Percentiles rank a stretch among this genome's conserved stretches.
Evolutionary conservation across 2,797 vertebrate species (phyloP).

Genomic region (Ciconia nigra): DNA sequence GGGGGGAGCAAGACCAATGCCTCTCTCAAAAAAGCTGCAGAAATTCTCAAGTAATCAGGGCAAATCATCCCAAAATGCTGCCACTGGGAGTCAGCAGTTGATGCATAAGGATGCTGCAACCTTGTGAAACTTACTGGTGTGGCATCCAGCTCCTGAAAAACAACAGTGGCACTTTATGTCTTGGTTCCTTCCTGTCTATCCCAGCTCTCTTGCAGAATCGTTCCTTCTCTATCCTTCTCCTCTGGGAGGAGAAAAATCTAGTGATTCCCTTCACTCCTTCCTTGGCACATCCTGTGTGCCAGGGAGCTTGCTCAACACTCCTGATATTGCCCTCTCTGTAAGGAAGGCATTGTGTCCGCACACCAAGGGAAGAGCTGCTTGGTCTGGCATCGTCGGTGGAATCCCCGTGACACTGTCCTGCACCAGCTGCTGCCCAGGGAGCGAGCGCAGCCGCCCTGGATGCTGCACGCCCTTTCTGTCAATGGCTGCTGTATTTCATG

Average conservation of each 20-base stretch:
- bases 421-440: rapidly evolving
- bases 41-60: not conserved
- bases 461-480: not conserved
- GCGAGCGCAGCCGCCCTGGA: not conserved
- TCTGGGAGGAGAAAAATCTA: not conserved
- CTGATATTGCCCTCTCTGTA: not conserved
- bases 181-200: not conserved
- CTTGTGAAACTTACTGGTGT: not conserved
- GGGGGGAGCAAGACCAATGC: not conserved
- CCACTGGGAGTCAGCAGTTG: not conserved
- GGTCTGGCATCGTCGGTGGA: rapidly evolving
- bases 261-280: not conserved
- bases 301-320: not conserved
- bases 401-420: rapidly evolving
- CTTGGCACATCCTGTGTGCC: not conserved
- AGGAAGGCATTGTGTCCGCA: not conserved
- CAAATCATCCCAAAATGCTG: not conserved
- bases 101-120: not conserved
- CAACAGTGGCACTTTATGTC: not conserved
- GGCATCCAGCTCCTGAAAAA: not conserved
- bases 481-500: not conserved
- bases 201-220: not conserved
- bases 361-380: not conserved
- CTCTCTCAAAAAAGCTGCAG: not conserved
- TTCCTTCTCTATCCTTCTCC: not conserved